These are phyloP conservation scores for Holcopasites calliopsidis DNA, from an alignment of 1,140 invertebrate genomes.

Conservation along the genomic window DNA sequence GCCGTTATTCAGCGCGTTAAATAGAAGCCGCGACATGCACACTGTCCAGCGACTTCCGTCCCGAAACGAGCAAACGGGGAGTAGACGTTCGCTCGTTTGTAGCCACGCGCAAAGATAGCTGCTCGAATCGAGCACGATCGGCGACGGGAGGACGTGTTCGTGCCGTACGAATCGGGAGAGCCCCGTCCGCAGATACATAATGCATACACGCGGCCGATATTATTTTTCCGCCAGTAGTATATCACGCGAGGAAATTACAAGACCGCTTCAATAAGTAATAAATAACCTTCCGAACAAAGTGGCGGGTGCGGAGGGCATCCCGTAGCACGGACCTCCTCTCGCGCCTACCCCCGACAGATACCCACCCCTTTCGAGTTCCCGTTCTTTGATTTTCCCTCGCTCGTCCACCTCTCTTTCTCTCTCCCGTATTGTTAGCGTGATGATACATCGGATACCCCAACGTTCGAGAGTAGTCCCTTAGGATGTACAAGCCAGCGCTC, in stretches of 20 bases:
- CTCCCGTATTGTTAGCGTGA: slow-evolving; percentile 56
- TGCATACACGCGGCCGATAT: slow-evolving; percentile 67
- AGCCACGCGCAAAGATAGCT: background rate
- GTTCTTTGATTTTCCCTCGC: slow-evolving; percentile 4
- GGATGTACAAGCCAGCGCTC: slow-evolving; percentile 24
- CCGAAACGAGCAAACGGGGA: slow-evolving; percentile 17
- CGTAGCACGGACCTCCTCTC: slow-evolving; percentile 35
- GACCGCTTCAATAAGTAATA: slow-evolving; percentile 74
- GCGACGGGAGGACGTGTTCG: background rate
- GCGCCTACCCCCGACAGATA: slow-evolving; percentile 7
- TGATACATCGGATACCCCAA: slow-evolving; percentile 59
- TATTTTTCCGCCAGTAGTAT: slow-evolving; percentile 69
- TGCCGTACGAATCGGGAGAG: slow-evolving; percentile 16
- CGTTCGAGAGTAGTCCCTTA: slow-evolving; percentile 37
- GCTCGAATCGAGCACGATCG: slow-evolving; percentile 35
- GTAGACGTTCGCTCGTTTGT: slow-evolving; percentile 18
- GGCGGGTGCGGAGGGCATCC: slow-evolving; percentile 31
- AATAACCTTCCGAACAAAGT: slow-evolving; percentile 64
- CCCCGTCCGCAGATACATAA: slow-evolving; percentile 60
- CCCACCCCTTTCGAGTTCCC: background rate
- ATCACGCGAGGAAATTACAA: slow-evolving; percentile 71
- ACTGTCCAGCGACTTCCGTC: slow-evolving; percentile 44
- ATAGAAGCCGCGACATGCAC: slow-evolving; percentile 45
- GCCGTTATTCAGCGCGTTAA: slow-evolving; percentile 56
- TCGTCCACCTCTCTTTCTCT: background rate